Conservation (phyloP, 2,888 invertebrate species). For the Furcula furcula region DNA sequence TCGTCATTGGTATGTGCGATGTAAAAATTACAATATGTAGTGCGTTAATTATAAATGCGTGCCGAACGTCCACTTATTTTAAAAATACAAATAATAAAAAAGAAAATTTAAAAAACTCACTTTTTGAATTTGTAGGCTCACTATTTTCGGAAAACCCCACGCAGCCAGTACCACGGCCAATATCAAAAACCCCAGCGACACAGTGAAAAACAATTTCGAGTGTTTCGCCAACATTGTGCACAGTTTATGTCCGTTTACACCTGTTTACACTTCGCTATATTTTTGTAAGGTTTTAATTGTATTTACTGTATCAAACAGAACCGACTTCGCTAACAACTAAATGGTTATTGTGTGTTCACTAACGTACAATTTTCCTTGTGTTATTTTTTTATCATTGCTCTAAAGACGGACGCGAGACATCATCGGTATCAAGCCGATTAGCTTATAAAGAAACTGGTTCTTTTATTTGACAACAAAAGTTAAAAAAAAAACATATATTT, state of each 20-base stretch:
- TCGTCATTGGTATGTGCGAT: no score
- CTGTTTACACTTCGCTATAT: constrained; percentile 10
- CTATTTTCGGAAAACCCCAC: constrained; percentile 76
- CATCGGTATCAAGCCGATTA: neutral
- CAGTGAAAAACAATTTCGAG: constrained; percentile 50
- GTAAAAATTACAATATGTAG: no score
- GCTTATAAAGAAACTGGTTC: constrained; percentile 19
- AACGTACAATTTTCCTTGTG: constrained; percentile 23
- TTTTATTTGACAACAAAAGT: constrained; percentile 2
- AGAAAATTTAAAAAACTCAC: constrained; percentile 42
- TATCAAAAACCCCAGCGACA: constrained; percentile 57
- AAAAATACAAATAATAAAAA: no score
- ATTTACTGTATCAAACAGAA: constrained; percentile 18
- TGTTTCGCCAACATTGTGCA: constrained; percentile 58
- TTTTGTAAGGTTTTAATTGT: constrained; percentile 3
- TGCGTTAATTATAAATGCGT: no score
- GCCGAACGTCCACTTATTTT: no score
- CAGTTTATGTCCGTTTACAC: constrained; percentile 10
- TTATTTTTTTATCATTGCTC: constrained; percentile 15
- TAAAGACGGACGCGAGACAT: neutral
- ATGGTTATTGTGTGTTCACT: constrained; percentile 32
- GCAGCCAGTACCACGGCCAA: constrained; percentile 63
- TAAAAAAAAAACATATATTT: constrained; percentile 1
- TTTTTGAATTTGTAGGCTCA: constrained; percentile 68
- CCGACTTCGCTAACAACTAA: constrained; percentile 29